Base-by-base conservation (phyloP, 2,113 vertebrate species). In the Rhabdornis inornatus region DNA sequence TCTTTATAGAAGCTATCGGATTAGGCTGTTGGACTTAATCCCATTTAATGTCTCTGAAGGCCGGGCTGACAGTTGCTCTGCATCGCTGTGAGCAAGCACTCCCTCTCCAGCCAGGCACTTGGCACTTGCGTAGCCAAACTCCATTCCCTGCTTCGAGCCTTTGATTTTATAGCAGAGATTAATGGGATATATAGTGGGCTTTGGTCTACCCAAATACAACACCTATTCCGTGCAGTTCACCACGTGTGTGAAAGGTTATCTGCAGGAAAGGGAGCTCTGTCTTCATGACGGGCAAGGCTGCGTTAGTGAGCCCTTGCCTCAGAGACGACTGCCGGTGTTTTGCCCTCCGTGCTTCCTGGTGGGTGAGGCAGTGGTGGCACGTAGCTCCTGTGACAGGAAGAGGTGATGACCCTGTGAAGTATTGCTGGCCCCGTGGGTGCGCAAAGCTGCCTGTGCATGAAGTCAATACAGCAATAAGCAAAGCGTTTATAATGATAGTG, bases 11-110 rank as follows among this genome's bases (percentile, higher is more conserved):
- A 87, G 77, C 65, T 71, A 49, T 81, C 2, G 55, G 94, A 96
- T 95, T 94, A 94, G 72, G 76, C 80, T 68, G 72, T 47, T 82
- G 72, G 47, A 89, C 69, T 89, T 96, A 95, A 96, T 97, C 91
- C 53, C 69, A 49, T 89, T 84, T 83, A 75, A 81, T 44, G 49
- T 89, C 89, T 74, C 83, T 52, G 74, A 22, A 59, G 79, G 89
- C 90, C 3, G 19, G 60, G 56, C 83, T 69, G 70, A n/a, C 90
- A 76, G 92, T 85, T 93, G 78, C 78, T 75, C 60, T 39, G 63
- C 17, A 10, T 33, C 1, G 0, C 68, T 49, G 31, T 14, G 31
- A 74, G 50, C 33, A 21, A 90, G 28, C 0, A 0, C 56, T 83
- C 21, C 14, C 1, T 2, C 63, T 27, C 1, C 1, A 61, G 37